Base-by-base conservation (phyloP, 2,888 invertebrate genomes). In the Sepiola atlantica region DNA sequence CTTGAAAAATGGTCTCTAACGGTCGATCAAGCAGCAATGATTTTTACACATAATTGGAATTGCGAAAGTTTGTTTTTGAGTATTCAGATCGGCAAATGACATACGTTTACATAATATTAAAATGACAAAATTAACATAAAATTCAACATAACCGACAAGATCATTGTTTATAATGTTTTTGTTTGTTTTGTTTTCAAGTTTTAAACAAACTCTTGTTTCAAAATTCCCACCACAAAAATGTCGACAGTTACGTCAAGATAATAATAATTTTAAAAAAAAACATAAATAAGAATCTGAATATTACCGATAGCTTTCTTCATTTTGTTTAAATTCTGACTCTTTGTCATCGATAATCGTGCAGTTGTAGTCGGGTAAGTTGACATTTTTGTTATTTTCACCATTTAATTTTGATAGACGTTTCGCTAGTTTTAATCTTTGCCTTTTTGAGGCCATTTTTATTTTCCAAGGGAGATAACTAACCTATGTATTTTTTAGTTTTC, bases 371-470 rank as follows among this genome's bases (percentile, higher is more conserved):
- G 77, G 77, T 77, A 32, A 77, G n/a, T 32, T 14, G 0, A 77
- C 20, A n/a, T 77, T n/a, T 77, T n/a, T 77, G 10, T 14, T 77
- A 77, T 18, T 77, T 32, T n/a, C 77, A 32, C n/a, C 16, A 77
- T 77, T 14, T 77, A 77, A 12, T 32, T 77, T 77, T 16, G n/a
- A 77, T 2, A 77, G n/a, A 12, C 77, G n/a, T 18, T 77, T 77
- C n/a, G n/a, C n/a, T 77, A 77, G 32, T 77, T 77, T 77, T 77
- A 77, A 32, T 77, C 77, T 77, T 77, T n/a, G 77, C 77, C 77
- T n/a, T 18, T 77, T 77, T 0, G 77, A 14, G 12, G n/a, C 77
- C 77, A 77, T 77, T n/a, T 77, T 77, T 45, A 45, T 45, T 14
- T 77, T 77, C n/a, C n/a, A 77, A 77, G 77, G 77, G 77, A 77